Evolutionary conservation across 2,888 invertebrate species (phyloP).

Genomic region (Hypena proboscidalis): DNA sequence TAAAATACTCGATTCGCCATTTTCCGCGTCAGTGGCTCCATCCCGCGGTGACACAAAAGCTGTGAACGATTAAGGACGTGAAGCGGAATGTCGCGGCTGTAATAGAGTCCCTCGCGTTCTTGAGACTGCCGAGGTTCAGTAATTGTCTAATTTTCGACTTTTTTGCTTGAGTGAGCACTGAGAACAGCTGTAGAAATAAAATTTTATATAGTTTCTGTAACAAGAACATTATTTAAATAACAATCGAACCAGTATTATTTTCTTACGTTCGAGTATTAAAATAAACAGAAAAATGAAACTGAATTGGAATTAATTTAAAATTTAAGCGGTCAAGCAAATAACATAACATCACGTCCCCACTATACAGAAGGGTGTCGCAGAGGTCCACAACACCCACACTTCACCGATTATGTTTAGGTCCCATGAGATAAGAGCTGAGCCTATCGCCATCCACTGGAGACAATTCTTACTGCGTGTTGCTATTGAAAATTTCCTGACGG

Average conservation of each 20-base stretch:
- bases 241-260: conserved; percentile 9
- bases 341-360: too few species aligned
- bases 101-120: conserved; percentile 44
- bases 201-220: conserved; percentile 36
- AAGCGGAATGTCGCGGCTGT: conserved; percentile 42
- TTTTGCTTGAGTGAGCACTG: conserved; percentile 39
- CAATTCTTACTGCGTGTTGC: too few species aligned
- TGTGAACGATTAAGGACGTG: conserved; percentile 52
- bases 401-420: too few species aligned
- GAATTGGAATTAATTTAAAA: too few species aligned
- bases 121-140: conserved; percentile 32
- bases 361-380: too few species aligned
- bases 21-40: conserved; percentile 52
- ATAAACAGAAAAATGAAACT: too few species aligned
- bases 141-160: conserved; percentile 49
- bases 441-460: too few species aligned
- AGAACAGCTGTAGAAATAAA: conserved; percentile 28
- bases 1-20: conserved; percentile 50
- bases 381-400: too few species aligned
- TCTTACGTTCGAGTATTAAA: background rate
- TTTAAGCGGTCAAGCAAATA: too few species aligned
- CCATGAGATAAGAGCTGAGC: too few species aligned
- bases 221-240: conserved; percentile 28
- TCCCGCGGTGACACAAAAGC: conserved; percentile 52
- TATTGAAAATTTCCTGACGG: too few species aligned